These are phyloP conservation scores for Trichogramma evanescens DNA, from an alignment of 2,888 invertebrate genomes.

Conservation along the genomic window DNA sequence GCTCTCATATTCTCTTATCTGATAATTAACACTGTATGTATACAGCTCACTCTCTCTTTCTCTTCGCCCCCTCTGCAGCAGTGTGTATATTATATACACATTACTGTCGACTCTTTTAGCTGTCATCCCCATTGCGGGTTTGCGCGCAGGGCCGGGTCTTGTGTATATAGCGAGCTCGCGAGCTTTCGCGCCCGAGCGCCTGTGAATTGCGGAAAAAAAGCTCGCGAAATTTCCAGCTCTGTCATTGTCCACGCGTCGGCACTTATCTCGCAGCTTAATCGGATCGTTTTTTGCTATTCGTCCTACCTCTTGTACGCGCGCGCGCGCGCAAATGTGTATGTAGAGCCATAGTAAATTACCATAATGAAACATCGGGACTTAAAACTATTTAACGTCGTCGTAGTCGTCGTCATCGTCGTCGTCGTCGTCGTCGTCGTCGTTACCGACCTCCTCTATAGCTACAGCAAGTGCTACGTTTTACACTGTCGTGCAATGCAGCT, in stretches of 20 bases:
- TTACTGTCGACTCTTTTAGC: too few relatives aligned
- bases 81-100: too few relatives aligned
- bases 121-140: too few relatives aligned
- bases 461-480: too few relatives aligned
- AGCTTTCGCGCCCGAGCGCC: neutral
- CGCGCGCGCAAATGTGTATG: too few relatives aligned
- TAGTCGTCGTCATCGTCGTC: neutral
- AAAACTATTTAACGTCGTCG: conserved; percentile 10
- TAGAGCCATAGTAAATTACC: conserved; percentile 8
- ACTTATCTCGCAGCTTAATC: conserved; percentile 4
- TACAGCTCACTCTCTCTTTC: neutral
- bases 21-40: conserved; percentile 12
- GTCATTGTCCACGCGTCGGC: conserved; percentile 7
- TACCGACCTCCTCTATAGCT: too few relatives aligned
- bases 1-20: conserved; percentile 1
- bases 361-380: conserved; percentile 14
- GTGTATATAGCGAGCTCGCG: neutral
- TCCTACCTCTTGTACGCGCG: too few relatives aligned
- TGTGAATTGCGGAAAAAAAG: neutral
- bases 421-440: neutral
- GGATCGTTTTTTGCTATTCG: conserved; percentile 4
- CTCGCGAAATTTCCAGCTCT: conserved; percentile 6
- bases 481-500: too few relatives aligned
- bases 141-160: too few relatives aligned
- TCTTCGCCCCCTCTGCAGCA: too few relatives aligned